Percentiles rank a stretch among this genome's conserved stretches.
These are phyloP conservation scores for Malacoctenus gilli DNA, from an alignment of 2,797 vertebrate species.

Conservation along the genomic window DNA sequence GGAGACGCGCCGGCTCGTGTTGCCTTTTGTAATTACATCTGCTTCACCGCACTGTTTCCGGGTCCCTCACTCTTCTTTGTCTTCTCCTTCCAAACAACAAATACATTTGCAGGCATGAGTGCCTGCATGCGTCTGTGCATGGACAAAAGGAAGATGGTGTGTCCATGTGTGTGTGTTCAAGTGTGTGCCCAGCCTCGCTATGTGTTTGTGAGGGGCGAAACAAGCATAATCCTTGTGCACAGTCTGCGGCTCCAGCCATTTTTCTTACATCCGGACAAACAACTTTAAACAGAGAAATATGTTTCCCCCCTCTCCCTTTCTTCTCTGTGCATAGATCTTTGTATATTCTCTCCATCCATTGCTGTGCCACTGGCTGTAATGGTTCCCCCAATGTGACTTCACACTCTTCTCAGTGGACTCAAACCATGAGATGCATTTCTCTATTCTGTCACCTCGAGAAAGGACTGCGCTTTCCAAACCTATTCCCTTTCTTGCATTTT, in stretches of 20 bases:
- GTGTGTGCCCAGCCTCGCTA: not conserved
- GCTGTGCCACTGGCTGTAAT: conserved; percentile 29
- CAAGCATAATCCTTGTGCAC: conserved; percentile 36
- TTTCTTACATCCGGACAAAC: conserved; percentile 47
- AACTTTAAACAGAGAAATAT: conserved; percentile 42
- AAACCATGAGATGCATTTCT: conserved; percentile 14
- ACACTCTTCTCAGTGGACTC: conserved; percentile 13
- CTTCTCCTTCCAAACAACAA: conserved; percentile 37
- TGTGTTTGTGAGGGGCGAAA: conserved; percentile 18
- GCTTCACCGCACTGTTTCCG: conserved; percentile 68
- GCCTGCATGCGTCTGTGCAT: conserved; percentile 13
- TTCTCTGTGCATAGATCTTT: conserved; percentile 28
- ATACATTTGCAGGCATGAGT: conserved; percentile 44
- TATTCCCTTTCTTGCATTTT: not conserved
- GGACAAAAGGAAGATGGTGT: no score
- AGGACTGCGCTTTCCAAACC: not conserved
- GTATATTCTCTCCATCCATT: conserved; percentile 34
- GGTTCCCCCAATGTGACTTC: conserved; percentile 22
- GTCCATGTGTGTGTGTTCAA: conserved; percentile 1
- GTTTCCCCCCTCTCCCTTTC: conserved; percentile 19
- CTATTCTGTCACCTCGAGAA: conserved; percentile 9
- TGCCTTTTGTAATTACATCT: conserved; percentile 79
- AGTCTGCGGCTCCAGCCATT: conserved; percentile 37
- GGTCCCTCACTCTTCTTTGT: conserved; percentile 45
- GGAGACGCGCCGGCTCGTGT: conserved; percentile 62